Conservation (phyloP, 2,797 vertebrate species). For the Pteropus rufus region DNA sequence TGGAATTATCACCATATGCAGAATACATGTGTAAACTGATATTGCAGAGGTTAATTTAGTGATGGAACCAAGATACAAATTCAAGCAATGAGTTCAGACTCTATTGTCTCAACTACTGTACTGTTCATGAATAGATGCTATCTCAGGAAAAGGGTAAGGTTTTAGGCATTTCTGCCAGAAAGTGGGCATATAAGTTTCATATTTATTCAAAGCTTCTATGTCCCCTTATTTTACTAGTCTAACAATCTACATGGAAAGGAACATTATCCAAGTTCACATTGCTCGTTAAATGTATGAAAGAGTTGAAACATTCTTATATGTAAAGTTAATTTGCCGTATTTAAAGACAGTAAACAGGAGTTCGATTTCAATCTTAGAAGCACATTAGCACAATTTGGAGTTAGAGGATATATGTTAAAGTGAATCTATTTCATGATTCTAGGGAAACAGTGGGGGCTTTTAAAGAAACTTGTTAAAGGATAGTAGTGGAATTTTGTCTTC, state of each 20-base stretch:
- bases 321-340: background rate
- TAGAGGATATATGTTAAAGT: background rate
- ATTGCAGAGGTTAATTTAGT: background rate
- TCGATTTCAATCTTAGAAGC: background rate
- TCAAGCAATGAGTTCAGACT: background rate
- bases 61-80: background rate
- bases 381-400: background rate
- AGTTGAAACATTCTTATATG: background rate
- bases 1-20: background rate
- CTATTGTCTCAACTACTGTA: background rate
- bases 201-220: background rate
- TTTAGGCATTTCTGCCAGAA: background rate
- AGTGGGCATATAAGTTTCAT: background rate
- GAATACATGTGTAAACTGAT: background rate
- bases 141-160: background rate
- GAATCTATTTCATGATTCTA: background rate
- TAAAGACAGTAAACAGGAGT: background rate
- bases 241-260: background rate
- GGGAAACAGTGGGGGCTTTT: background rate
- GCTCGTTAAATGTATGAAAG: background rate
- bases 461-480: background rate
- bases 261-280: background rate
- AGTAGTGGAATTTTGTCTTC: background rate
- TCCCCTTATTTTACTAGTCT: background rate
- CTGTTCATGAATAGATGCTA: background rate